phyloP scores from a whole-genome alignment of 2,888 invertebrate species.

The Drosophila nigricruria region DNA sequence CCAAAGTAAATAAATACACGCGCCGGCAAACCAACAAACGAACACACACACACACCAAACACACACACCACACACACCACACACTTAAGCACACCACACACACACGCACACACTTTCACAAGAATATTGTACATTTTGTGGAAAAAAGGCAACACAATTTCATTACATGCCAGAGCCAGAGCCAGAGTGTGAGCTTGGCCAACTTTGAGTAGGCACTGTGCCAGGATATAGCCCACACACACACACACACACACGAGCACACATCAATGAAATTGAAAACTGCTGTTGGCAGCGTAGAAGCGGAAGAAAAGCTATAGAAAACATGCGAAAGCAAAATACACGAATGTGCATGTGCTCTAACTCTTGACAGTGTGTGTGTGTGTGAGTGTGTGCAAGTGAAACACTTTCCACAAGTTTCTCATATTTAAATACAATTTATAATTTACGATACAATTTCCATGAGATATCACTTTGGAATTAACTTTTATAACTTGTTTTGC shows the following conservation, averaged over 20 bases:
- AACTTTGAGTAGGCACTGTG: constrained; percentile 45
- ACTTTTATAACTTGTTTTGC: not conserved
- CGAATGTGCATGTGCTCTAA: constrained; percentile 21
- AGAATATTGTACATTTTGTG: constrained; percentile 42
- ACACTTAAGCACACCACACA: constrained; percentile 1
- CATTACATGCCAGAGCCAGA: constrained; percentile 47
- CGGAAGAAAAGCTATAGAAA: constrained; percentile 12
- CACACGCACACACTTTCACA: not conserved
- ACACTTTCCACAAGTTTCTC: constrained; percentile 2
- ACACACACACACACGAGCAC: constrained; percentile 21
- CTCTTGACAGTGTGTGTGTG: not conserved
- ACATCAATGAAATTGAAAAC: constrained; percentile 68
- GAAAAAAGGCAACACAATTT: constrained; percentile 70
- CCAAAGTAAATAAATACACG: constrained; percentile 68
- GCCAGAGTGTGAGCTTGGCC: constrained; percentile 7
- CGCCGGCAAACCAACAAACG: constrained; percentile 31
- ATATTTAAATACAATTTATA: not conserved
- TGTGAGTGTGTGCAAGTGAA: not conserved
- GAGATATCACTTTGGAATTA: not conserved
- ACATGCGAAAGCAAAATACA: not conserved
- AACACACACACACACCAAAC: constrained; percentile 5
- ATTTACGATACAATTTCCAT: not conserved
- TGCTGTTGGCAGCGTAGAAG: constrained; percentile 41
- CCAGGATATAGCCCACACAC: constrained; percentile 19
- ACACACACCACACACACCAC: constrained; percentile 21